These are phyloP conservation scores for Zeuzera pyrina DNA, from an alignment of 2,888 invertebrate species.

Conservation along the genomic window DNA sequence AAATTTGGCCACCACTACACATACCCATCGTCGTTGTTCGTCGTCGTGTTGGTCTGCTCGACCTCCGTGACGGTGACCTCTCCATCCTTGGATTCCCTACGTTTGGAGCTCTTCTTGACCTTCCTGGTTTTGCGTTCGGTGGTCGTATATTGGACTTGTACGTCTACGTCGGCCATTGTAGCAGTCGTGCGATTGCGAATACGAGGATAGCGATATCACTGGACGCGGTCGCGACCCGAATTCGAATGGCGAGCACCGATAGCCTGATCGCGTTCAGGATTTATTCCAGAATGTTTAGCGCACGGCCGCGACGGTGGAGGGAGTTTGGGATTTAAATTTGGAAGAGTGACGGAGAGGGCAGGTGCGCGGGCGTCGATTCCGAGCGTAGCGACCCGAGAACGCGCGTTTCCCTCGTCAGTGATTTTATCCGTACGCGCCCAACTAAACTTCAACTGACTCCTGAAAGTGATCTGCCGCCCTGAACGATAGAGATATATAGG, in stretches of 20 bases:
- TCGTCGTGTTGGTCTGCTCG: slow-evolving; percentile 77
- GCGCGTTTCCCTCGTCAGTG: slow-evolving; percentile 33
- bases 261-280: slow-evolving; percentile 59
- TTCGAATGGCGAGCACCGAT: slow-evolving; percentile 70
- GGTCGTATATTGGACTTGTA: slow-evolving; percentile 87
- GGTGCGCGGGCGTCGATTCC: slow-evolving; percentile 69
- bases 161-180: slow-evolving; percentile 92
- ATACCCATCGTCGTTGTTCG: slow-evolving; percentile 86
- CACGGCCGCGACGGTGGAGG: slow-evolving; percentile 54
- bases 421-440: too few species aligned
- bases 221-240: slow-evolving; percentile 72
- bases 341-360: slow-evolving; percentile 73
- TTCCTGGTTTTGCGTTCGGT: slow-evolving; percentile 93
- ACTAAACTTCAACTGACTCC: too few species aligned
- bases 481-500: slow-evolving; percentile 8
- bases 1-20: slow-evolving; percentile 77
- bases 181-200: slow-evolving; percentile 28
- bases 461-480: too few species aligned
- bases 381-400: slow-evolving; percentile 41
- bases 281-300: slow-evolving; percentile 72
- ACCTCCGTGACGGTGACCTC: slow-evolving; percentile 89
- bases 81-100: slow-evolving; percentile 82
- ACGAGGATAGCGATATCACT: slow-evolving; percentile 49
- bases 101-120: slow-evolving; percentile 87
- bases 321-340: slow-evolving; percentile 72